These are phyloP conservation scores for Grammomys dolichurus DNA, from an alignment of 2,113 vertebrate genomes.

Conservation along the genomic window DNA sequence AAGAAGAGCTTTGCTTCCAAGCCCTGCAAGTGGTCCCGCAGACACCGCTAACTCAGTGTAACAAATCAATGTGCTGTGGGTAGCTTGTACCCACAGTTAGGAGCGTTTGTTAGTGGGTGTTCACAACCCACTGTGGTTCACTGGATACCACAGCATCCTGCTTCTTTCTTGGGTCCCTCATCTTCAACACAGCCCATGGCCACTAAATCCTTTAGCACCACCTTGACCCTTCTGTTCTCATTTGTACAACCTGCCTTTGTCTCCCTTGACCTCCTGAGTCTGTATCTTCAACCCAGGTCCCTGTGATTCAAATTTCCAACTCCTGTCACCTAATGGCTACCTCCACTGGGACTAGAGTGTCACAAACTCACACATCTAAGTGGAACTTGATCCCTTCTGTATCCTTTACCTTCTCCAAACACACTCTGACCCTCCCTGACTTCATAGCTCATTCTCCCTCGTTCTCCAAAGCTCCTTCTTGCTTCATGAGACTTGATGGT, in stretches of 20 bases:
- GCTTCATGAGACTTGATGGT: neutral
- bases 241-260: neutral
- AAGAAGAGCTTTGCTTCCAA: neutral
- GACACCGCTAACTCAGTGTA: neutral
- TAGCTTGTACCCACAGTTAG: neutral
- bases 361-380: neutral
- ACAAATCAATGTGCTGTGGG: neutral
- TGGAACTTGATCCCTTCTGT: neutral
- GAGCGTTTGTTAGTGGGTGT: neutral
- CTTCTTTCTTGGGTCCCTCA: neutral
- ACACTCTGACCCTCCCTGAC: neutral
- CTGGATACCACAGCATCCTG: neutral
- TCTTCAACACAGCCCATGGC: neutral
- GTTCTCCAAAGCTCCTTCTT: neutral
- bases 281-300: neutral
- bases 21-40: neutral
- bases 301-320: neutral
- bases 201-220: neutral
- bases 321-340: neutral
- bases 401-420: neutral
- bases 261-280: neutral
- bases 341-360: neutral
- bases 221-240: neutral
- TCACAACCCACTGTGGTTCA: fast-evolving
- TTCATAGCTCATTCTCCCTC: too few relatives aligned